Evolutionary conservation across 2,113 vertebrate genomes (phyloP), one percentile per base, ranked within the genome.

Genomic region (Tetraodon nigroviridis): DNA sequence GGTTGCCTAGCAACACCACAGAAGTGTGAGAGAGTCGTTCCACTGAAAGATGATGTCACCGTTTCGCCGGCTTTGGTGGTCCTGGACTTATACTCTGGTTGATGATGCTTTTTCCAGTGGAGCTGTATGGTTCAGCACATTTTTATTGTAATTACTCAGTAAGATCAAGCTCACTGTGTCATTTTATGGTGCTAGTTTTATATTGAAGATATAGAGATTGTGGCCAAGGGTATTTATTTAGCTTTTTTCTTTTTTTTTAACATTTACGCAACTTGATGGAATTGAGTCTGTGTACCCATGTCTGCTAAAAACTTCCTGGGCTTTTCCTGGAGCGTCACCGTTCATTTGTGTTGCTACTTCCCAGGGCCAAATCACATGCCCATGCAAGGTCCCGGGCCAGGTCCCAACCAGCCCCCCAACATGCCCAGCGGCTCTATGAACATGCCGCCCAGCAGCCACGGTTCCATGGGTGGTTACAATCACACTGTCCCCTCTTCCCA

Each of bases 351-450:
- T 51, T 57, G 70, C 82, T 89, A 17, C 76, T 74, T 88, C 79
- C 51, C 84, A 99, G 97, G 95, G 48, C 94, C 96, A 47, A 98
- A 97, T 87, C 97, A 99, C 71, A 95, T 99, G 90, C 92, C 96
- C 85, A 94, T 99, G 92, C 97, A 98, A 90, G 96, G 95, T 82
- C 96, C 96, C 27, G 96, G 94, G 76, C 95, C 96, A 61, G 97
- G 95, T 74, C 94, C 97, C 53, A 97, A 86, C 89, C 97, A 98
- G 48, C 92, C 96, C 42, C 93, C 97, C 14, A 97, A 84, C 76
- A 95, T 99, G 91, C 91, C 94, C 2, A 94, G 91, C 71, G 93
- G 90, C 85, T 92, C 95, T 40, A 95, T 99, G 91, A 96, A 92
- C 81, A 97, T 98, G 87, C 93, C 95, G 85, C 92, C 97, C 56